These are phyloP conservation scores for Carassius auratus DNA, from an alignment of 2,113 vertebrate genomes.

Conservation along the genomic window DNA sequence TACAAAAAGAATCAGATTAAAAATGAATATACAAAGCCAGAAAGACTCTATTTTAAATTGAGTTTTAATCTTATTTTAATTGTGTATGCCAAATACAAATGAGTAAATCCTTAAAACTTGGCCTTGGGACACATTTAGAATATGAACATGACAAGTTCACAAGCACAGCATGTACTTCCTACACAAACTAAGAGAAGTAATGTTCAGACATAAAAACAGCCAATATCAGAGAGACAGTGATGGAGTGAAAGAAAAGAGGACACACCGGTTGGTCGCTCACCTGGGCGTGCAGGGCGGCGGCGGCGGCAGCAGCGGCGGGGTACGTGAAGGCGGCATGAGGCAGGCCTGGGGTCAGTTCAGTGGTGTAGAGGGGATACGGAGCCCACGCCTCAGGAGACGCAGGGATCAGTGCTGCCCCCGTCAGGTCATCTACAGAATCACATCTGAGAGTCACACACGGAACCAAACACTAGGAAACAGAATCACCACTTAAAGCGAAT, in stretches of 20 bases:
- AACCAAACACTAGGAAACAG: too few relatives aligned
- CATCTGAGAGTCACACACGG: background rate
- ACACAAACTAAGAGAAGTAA: too few relatives aligned
- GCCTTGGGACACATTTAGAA: background rate
- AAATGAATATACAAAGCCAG: too few relatives aligned
- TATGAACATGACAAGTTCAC: too few relatives aligned
- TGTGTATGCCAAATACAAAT: too few relatives aligned
- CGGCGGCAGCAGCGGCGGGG: slow-evolving; percentile 78
- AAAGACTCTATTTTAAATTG: too few relatives aligned
- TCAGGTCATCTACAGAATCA: slow-evolving; percentile 80
- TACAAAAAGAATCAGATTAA: too few relatives aligned
- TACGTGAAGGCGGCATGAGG: slow-evolving; percentile 85
- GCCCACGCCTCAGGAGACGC: slow-evolving; percentile 85
- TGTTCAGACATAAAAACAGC: too few relatives aligned
- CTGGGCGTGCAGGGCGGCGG: slow-evolving; percentile 85
- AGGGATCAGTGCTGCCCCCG: slow-evolving; percentile 85
- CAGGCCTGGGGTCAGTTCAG: slow-evolving; percentile 85
- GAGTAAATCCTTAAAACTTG: background rate
- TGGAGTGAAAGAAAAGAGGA: background rate
- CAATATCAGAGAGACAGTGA: background rate
- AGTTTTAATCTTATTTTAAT: too few relatives aligned
- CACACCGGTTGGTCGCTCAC: slow-evolving; percentile 70
- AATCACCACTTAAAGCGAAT: too few relatives aligned
- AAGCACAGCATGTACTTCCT: too few relatives aligned
- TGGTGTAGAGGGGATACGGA: slow-evolving; percentile 86